phyloP scores from a whole-genome alignment of 64 coral and sea anemone species.

The Montipora capricornis region DNA sequence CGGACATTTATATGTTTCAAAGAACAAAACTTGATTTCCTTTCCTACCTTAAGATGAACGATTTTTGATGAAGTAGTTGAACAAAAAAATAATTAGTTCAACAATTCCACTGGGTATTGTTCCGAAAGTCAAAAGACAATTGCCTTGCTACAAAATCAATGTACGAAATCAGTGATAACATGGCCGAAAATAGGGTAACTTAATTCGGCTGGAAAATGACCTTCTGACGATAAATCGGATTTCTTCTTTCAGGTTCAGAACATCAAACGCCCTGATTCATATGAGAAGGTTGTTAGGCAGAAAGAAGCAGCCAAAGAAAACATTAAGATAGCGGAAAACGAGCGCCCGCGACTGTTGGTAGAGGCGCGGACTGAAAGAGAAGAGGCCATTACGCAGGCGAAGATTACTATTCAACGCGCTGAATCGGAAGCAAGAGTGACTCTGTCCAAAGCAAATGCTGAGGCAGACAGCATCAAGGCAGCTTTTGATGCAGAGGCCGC shows the following conservation, averaged over 20 bases:
- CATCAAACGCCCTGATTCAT: slow-evolving; percentile 68
- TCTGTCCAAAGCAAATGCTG: slow-evolving; percentile 68
- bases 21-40: no score
- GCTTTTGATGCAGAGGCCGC: slow-evolving; percentile 80
- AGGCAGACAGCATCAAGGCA: slow-evolving; percentile 63
- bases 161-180: background rate
- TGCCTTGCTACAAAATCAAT: no score
- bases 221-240: no score
- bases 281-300: slow-evolving; percentile 61
- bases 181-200: background rate
- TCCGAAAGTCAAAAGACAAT: no score
- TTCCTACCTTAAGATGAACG: no score
- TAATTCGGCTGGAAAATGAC: background rate
- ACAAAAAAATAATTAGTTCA: no score
- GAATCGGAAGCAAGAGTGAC: slow-evolving; percentile 71
- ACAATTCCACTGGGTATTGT: no score
- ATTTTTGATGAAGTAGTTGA: no score
- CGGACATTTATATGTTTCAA: no score
- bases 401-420: slow-evolving; percentile 62
- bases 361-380: slow-evolving; percentile 59
- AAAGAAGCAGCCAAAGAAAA: slow-evolving; percentile 90
- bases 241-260: slow-evolving; percentile 16
- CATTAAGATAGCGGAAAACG: slow-evolving; percentile 72
- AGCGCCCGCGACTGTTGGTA: slow-evolving; percentile 76
- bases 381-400: slow-evolving; percentile 76